Conservation (phyloP, 2,113 vertebrate species). For the Orientallactaga bullata region DNA sequence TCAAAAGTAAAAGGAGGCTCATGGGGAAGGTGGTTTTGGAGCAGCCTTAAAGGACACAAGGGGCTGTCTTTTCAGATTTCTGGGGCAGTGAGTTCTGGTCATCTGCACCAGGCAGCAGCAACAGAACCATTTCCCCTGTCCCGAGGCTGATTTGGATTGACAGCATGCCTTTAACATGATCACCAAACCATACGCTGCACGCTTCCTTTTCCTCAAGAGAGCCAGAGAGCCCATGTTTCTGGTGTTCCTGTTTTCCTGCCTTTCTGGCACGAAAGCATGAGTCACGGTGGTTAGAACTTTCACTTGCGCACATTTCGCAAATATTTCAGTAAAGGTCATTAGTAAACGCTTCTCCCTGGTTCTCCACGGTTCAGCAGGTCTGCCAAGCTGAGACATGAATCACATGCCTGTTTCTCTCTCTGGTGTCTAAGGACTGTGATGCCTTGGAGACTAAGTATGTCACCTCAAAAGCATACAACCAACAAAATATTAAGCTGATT, state of each 20-base stretch:
- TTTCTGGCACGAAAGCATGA: background rate
- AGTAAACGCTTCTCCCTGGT: background rate
- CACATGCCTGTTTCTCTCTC: background rate
- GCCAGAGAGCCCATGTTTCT: background rate
- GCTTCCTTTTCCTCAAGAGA: constrained; percentile 16
- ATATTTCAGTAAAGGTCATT: background rate
- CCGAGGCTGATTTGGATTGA: background rate
- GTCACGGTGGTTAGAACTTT: background rate
- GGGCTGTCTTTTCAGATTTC: background rate
- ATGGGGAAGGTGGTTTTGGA: background rate
- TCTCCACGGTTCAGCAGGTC: background rate
- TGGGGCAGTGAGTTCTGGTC: background rate
- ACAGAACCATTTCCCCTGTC: background rate
- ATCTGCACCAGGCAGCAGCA: background rate
- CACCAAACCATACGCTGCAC: background rate
- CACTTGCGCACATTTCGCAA: background rate
- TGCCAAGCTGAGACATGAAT: background rate
- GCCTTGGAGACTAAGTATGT: background rate
- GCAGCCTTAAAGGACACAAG: background rate
- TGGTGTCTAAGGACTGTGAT: background rate
- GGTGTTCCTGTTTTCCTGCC: background rate
- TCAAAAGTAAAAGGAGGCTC: background rate
- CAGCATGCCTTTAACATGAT: background rate
- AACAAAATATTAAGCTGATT: background rate
- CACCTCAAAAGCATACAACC: background rate